Evolutionary conservation across 2,888 invertebrate species (phyloP).

Genomic region (Rugalucina vietnamica): DNA sequence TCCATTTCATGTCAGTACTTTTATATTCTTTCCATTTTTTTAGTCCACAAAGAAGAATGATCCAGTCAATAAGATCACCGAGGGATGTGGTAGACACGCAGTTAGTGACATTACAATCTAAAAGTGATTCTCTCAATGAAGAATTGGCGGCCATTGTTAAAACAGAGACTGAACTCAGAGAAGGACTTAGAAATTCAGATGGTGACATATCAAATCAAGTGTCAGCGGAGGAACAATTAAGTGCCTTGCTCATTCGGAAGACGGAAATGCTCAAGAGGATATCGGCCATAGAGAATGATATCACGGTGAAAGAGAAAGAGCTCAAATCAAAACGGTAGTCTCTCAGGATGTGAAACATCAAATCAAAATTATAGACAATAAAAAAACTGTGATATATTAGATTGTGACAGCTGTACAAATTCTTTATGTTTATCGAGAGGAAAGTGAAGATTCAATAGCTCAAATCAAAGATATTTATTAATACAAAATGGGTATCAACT

Average conservation of each 20-base stretch:
- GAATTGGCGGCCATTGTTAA: slow-evolving; percentile 71
- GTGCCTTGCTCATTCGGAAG: slow-evolving; percentile 64
- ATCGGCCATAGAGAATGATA: slow-evolving; percentile 72
- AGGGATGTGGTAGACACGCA: slow-evolving; percentile 74
- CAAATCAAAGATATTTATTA: too few species aligned
- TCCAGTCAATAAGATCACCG: slow-evolving; percentile 64
- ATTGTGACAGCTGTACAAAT: too few species aligned
- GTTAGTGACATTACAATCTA: slow-evolving; percentile 71
- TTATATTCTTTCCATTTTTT: too few species aligned
- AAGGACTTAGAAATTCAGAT: slow-evolving; percentile 70
- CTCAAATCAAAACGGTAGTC: slow-evolving; percentile 64
- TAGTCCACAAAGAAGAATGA: slow-evolving; percentile 63
- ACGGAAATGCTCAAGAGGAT: slow-evolving; percentile 72
- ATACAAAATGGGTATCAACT: too few species aligned
- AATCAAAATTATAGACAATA: too few species aligned
- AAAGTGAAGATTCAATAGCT: too few species aligned
- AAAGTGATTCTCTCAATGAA: slow-evolving; percentile 73
- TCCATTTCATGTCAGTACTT: too few species aligned
- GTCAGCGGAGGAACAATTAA: slow-evolving; percentile 66
- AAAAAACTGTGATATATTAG: too few species aligned
- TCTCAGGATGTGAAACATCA: too few species aligned
- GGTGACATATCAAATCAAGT: slow-evolving; percentile 41
- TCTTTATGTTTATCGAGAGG: too few species aligned
- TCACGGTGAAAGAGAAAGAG: slow-evolving; percentile 74
- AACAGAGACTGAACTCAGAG: slow-evolving; percentile 71